Conservation (phyloP, 1,140 invertebrate genomes). For the Heliconius hewitsoni region DNA sequence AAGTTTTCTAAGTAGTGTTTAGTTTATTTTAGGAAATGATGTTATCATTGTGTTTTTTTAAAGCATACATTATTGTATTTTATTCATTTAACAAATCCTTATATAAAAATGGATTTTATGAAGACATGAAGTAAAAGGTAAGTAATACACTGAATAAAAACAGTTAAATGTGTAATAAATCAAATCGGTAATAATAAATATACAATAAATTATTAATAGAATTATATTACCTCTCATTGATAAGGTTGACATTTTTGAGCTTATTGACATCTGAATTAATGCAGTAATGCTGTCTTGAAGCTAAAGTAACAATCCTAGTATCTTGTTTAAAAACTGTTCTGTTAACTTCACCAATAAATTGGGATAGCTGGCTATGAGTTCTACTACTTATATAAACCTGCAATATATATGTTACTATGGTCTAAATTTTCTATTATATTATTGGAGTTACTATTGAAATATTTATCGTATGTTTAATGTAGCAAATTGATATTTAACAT, state of each 20-base stretch:
- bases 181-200: background rate
- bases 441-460: background rate
- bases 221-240: conserved; percentile 90
- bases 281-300: conserved; percentile 96
- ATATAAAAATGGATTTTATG: too few relatives aligned
- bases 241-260: conserved; percentile 89
- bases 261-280: conserved; percentile 91
- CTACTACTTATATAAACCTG: conserved; percentile 97
- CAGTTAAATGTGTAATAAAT: too few relatives aligned
- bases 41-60: too few relatives aligned
- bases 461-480: background rate
- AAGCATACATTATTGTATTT: too few relatives aligned
- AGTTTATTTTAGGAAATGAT: too few relatives aligned
- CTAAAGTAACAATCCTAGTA: conserved; percentile 90
- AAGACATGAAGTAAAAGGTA: too few relatives aligned
- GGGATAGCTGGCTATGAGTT: conserved; percentile 97
- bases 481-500: too few relatives aligned
- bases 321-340: conserved; percentile 89
- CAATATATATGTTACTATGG: conserved; percentile 44
- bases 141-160: too few relatives aligned
- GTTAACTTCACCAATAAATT: conserved; percentile 95
- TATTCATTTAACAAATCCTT: too few relatives aligned
- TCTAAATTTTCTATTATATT: background rate
- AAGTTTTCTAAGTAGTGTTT: too few relatives aligned
- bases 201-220: conserved; percentile 16